Evolutionary conservation across 2,888 invertebrate species (phyloP).

Genomic region (Dendrolimus pini): DNA sequence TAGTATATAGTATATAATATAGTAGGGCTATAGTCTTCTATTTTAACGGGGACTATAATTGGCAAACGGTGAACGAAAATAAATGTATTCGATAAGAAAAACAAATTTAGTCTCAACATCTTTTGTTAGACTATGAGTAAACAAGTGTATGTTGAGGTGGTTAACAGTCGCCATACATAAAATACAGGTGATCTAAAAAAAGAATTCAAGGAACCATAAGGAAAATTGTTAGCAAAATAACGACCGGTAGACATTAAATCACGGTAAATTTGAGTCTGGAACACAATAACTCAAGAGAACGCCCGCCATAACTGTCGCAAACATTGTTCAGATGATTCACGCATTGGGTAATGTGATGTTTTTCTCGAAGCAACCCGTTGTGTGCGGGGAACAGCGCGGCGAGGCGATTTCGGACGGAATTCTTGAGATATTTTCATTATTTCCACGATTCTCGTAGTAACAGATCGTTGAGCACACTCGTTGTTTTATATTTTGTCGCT

Average conservation of each 20-base stretch:
- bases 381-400: not conserved
- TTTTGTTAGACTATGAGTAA: no score
- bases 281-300: constrained; percentile 63
- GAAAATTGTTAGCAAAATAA: constrained; percentile 45
- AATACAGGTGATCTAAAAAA: constrained; percentile 3
- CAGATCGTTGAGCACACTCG: constrained; percentile 12
- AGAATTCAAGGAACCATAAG: constrained; percentile 23
- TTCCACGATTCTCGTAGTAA: constrained; percentile 12
- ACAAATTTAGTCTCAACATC: no score
- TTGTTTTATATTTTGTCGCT: constrained; percentile 14
- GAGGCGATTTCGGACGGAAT: not conserved
- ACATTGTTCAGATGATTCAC: constrained; percentile 68
- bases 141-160: no score
- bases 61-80: no score
- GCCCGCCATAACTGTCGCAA: constrained; percentile 65
- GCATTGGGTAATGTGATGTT: constrained; percentile 55
- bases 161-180: no score
- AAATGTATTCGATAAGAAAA: no score
- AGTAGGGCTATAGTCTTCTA: no score
- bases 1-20: no score
- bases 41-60: no score
- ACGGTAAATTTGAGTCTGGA: constrained; percentile 61
- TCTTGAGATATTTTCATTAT: constrained; percentile 5
- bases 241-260: constrained; percentile 57
- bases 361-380: constrained; percentile 22